phyloP scores from a whole-genome alignment of 1,140 invertebrate genomes.

The Maniola jurtina region DNA sequence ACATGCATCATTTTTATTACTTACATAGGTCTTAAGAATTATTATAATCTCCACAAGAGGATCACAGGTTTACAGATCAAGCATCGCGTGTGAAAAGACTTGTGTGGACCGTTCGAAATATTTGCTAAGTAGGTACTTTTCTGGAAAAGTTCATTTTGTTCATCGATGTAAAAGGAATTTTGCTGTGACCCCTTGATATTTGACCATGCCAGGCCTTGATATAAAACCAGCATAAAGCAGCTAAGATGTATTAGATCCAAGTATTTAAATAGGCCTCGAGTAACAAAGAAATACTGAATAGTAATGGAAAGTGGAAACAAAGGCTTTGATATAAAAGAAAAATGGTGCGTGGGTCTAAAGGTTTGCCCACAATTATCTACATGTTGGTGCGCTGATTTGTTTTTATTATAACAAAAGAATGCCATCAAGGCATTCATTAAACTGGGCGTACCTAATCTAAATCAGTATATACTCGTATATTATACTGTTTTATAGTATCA shows the following conservation, averaged over 20 bases:
- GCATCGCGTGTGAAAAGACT: too few relatives aligned
- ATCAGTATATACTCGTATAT: too few relatives aligned
- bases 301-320: background rate
- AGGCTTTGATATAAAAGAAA: background rate
- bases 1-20: too few relatives aligned
- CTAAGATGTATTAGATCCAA: background rate
- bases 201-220: background rate
- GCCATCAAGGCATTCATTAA: background rate
- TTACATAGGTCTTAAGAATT: too few relatives aligned
- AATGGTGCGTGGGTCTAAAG: conserved; percentile 8
- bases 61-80: too few relatives aligned
- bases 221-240: background rate
- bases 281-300: conserved; percentile 1
- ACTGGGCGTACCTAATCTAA: background rate
- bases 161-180: too few relatives aligned
- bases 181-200: background rate
- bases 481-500: too few relatives aligned
- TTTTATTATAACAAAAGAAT: conserved; percentile 2
- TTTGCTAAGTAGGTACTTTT: too few relatives aligned
- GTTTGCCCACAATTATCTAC: background rate
- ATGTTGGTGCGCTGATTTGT: background rate
- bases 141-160: too few relatives aligned
- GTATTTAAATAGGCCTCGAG: conserved; percentile 3
- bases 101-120: too few relatives aligned
- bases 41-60: too few relatives aligned